phyloP scores from a whole-genome alignment of 1,140 invertebrate species.

The Vanessa atalanta region DNA sequence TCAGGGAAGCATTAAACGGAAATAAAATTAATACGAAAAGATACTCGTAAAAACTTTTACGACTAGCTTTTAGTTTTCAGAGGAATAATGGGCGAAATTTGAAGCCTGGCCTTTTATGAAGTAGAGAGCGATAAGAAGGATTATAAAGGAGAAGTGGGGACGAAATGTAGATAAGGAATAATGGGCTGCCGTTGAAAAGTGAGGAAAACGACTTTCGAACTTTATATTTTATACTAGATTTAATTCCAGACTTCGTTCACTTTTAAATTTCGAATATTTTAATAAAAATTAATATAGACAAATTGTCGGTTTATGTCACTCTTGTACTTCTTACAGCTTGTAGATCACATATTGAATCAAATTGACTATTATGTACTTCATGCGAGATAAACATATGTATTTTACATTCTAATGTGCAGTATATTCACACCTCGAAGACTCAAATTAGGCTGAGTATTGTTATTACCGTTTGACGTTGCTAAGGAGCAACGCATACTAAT shows the following conservation, averaged over 20 bases:
- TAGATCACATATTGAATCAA: too few species aligned
- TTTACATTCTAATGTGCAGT: too few species aligned
- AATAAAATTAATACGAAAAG: conserved; percentile 21
- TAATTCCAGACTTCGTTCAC: neutral
- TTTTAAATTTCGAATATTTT: neutral
- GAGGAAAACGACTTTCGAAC: conserved; percentile 50
- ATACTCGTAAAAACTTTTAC: conserved; percentile 48
- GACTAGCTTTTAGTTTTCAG: conserved; percentile 58
- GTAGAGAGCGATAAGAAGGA: conserved; percentile 72
- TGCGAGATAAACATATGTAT: too few species aligned
- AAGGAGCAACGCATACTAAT: too few species aligned
- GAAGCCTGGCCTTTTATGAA: conserved; percentile 70
- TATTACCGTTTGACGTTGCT: too few species aligned
- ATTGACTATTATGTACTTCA: too few species aligned
- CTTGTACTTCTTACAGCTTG: too few species aligned
- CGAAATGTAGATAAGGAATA: conserved; percentile 73
- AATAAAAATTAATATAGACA: too few species aligned
- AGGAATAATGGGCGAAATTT: conserved; percentile 70
- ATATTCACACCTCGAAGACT: too few species aligned
- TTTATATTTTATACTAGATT: conserved; percentile 37
- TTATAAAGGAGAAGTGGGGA: conserved; percentile 69
- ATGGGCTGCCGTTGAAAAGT: conserved; percentile 63
- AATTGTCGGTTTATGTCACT: too few species aligned
- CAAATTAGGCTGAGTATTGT: too few species aligned
- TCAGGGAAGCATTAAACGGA: neutral